A percentile compares a stretch with the other conserved stretches of the same genome.
These are phyloP conservation scores for Chiloscyllium punctatum DNA, from an alignment of 2,797 vertebrate genomes.

Conservation along the genomic window DNA sequence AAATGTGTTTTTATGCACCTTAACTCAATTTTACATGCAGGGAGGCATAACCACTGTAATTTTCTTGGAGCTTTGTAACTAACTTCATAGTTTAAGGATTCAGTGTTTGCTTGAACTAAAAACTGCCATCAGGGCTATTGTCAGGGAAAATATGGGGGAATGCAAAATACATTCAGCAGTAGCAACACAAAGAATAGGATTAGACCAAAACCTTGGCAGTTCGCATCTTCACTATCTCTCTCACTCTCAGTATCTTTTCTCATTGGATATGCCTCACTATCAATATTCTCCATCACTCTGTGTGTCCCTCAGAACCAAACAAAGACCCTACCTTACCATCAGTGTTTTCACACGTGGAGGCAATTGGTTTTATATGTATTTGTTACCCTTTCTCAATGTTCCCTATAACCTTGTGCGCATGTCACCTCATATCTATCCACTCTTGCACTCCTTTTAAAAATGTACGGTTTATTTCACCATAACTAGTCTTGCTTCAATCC, in stretches of 20 bases:
- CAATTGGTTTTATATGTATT: too few species aligned
- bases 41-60: background rate
- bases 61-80: background rate
- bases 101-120: background rate
- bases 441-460: too few species aligned
- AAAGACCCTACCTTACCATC: too few species aligned
- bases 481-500: too few species aligned
- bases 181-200: background rate
- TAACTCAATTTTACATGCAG: conserved; percentile 33
- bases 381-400: too few species aligned
- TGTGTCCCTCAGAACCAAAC: too few species aligned
- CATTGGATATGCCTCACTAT: background rate
- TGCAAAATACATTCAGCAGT: background rate
- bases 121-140: background rate
- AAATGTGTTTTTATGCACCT: conserved; percentile 30
- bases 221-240: background rate
- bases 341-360: too few species aligned
- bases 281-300: too few species aligned
- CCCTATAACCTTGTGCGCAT: too few species aligned
- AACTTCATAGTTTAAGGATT: background rate
- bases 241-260: background rate
- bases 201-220: background rate
- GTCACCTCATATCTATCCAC: too few species aligned
- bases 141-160: background rate
- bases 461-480: too few species aligned